Conservation (phyloP, 1,140 invertebrate species). For the Charaxes varanes region DNA sequence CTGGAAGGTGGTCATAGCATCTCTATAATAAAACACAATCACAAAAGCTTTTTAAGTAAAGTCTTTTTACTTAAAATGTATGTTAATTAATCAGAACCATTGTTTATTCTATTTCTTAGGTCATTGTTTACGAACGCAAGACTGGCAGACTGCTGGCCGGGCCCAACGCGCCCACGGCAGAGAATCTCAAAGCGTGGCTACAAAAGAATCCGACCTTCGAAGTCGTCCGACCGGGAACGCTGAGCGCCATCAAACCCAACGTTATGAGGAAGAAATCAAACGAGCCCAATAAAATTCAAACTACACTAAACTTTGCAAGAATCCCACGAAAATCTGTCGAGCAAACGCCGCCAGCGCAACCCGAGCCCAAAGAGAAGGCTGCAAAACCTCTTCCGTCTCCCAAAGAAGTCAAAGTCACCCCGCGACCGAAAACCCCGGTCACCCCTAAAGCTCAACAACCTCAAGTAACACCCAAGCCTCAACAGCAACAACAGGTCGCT, state of each 20-base stretch:
- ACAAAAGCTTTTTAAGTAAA: too few species aligned
- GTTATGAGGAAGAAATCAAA: slow-evolving; percentile 36
- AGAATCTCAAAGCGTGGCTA: slow-evolving; percentile 87
- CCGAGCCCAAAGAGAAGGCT: slow-evolving; percentile 32
- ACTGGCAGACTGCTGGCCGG: slow-evolving; percentile 85
- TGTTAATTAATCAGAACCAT: too few species aligned
- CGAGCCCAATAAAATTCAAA: slow-evolving; percentile 62
- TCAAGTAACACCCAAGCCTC: slow-evolving; percentile 30
- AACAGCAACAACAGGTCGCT: slow-evolving; percentile 22
- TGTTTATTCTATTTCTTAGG: slow-evolving; percentile 63
- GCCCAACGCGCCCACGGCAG: slow-evolving; percentile 83
- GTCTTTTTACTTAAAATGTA: too few species aligned
- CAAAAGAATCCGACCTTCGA: slow-evolving; percentile 90
- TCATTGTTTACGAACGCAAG: slow-evolving; percentile 87
- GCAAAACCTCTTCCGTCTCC: slow-evolving; percentile 31
- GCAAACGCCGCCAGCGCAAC: slow-evolving; percentile 13
- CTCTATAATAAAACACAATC: too few species aligned
- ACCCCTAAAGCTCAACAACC: slow-evolving; percentile 30
- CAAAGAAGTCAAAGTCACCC: slow-evolving; percentile 31
- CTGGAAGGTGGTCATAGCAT: too few species aligned
- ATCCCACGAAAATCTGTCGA: slow-evolving; percentile 43
- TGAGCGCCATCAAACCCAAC: slow-evolving; percentile 63
- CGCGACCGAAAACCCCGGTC: slow-evolving; percentile 33
- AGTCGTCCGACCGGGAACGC: slow-evolving; percentile 80
- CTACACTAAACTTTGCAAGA: slow-evolving; percentile 62